Base-by-base conservation (phyloP, 2,113 vertebrate genomes). In the Plecturocebus donacophilus region DNA sequence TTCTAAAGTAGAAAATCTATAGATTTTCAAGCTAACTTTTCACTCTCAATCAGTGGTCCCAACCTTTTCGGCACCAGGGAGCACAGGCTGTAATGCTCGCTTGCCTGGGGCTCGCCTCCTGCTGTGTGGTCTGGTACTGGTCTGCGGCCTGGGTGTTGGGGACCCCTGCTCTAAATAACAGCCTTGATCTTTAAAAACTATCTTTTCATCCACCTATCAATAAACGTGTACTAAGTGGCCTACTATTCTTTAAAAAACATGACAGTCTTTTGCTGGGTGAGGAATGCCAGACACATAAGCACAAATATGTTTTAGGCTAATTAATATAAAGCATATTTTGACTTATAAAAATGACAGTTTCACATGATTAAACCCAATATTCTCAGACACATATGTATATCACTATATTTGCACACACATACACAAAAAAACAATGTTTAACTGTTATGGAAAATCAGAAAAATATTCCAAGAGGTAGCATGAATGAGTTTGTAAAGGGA, bases 1-100 rank as follows among this genome's bases (percentile, higher is more conserved):
- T 91, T 95, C 45, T 71, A 71, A 75, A 85, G 54, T 49, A 71
- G 77, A 94, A 77, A 94, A 64, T 27, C 42, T 83, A 89, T 61
- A 30, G 40, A 73, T 83, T 93, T 70, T 71, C 40, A 86, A 85
- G 27, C 27, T 66, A 79, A 87, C 25, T 87, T 88, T 91, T 66
- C 17, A 87, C 38, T 87, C 47, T 64, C 30, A 32, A 30, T 64
- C 61, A 64, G 61, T 64, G 61, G 27, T 64, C 61, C 5, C 27
- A 64, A 13, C 13, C 61, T 64, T 64, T 64, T 64, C 5, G 5
- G 61, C 61, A 64, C 61, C 61, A 64, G 27, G 61, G 61, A 64
- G 27, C 61, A 64, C 12, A 64, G 27, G 61, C 61, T 5, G 6
- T 14, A 30, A 64, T 32, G 61, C 61, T 64, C 5, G 6, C 27